Percentiles rank a stretch among this genome's conserved stretches.
phyloP scores from a whole-genome alignment of 1,140 invertebrate species.

The Macrosteles quadrilineatus region DNA sequence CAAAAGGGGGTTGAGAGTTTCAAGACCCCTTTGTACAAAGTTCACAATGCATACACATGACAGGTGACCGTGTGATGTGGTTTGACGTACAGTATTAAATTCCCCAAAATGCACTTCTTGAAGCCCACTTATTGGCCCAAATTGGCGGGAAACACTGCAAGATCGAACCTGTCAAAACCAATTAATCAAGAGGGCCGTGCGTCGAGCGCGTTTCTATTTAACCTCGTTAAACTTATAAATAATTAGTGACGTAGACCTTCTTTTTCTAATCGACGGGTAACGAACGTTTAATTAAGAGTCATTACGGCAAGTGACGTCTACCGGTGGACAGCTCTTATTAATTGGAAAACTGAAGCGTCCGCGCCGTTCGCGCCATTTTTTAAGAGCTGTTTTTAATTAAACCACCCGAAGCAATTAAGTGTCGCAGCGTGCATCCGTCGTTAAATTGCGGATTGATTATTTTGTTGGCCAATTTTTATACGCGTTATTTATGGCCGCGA shows the following conservation, averaged over 20 bases:
- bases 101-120: too few species aligned
- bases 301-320: constrained; percentile 8
- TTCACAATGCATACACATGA: too few species aligned
- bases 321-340: constrained; percentile 10
- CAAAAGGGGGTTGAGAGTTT: too few species aligned
- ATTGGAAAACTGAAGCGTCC: constrained; percentile 19
- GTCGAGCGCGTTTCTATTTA: not conserved
- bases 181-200: not conserved
- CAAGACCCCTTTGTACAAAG: too few species aligned
- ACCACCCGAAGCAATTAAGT: constrained; percentile 16
- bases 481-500: not conserved
- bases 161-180: too few species aligned
- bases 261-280: constrained; percentile 13
- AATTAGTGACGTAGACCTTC: constrained; percentile 1
- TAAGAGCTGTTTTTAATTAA: constrained; percentile 20
- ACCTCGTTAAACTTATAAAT: constrained; percentile 20
- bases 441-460: constrained; percentile 25
- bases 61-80: too few species aligned
- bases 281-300: constrained; percentile 18
- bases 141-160: too few species aligned
- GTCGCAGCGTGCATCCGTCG: not conserved
- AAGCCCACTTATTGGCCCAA: too few species aligned
- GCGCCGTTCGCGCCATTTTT: not conserved
- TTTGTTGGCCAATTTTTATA: constrained; percentile 24
- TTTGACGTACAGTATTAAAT: too few species aligned